phyloP scores from a whole-genome alignment of 2,888 invertebrate species.

The Atrina japonica region DNA sequence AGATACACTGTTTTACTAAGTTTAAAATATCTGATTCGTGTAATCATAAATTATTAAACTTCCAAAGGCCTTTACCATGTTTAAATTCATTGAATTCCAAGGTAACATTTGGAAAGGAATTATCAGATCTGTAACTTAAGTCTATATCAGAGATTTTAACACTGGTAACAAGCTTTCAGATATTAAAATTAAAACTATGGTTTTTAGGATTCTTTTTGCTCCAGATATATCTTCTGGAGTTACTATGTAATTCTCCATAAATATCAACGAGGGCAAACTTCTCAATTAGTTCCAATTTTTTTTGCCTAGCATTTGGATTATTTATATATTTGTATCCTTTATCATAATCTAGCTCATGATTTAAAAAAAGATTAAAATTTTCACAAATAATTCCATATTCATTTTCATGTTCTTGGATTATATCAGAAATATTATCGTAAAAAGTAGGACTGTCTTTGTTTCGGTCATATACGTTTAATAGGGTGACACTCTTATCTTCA shows the following conservation, averaged over 20 bases:
- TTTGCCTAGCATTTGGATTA: conserved; percentile 34
- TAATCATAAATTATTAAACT: too few species aligned
- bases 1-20: too few species aligned
- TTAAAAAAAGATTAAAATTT: conserved; percentile 23
- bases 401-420: conserved; percentile 1
- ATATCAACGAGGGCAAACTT: conserved; percentile 10
- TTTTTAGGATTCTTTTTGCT: conserved; percentile 18
- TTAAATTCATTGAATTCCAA: too few species aligned
- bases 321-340: conserved; percentile 15
- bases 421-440: conserved; percentile 1
- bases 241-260: conserved; percentile 2
- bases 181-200: conserved; percentile 25
- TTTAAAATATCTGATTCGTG: too few species aligned
- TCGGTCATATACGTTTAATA: conserved; percentile 24
- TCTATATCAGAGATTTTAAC: conserved; percentile 6
- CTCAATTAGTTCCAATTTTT: conserved; percentile 10
- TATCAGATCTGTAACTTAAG: conserved; percentile 29
- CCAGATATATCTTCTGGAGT: conserved; percentile 22
- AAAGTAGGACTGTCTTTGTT: conserved; percentile 22
- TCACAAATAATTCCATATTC: conserved; percentile 21
- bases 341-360: conserved; percentile 3
- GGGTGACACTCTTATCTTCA: not conserved
- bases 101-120: conserved; percentile 9
- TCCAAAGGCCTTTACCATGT: too few species aligned
- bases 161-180: conserved; percentile 16